Evolutionary conservation across 2,797 vertebrate species (phyloP).

Genomic region (Taeniopygia guttata): DNA sequence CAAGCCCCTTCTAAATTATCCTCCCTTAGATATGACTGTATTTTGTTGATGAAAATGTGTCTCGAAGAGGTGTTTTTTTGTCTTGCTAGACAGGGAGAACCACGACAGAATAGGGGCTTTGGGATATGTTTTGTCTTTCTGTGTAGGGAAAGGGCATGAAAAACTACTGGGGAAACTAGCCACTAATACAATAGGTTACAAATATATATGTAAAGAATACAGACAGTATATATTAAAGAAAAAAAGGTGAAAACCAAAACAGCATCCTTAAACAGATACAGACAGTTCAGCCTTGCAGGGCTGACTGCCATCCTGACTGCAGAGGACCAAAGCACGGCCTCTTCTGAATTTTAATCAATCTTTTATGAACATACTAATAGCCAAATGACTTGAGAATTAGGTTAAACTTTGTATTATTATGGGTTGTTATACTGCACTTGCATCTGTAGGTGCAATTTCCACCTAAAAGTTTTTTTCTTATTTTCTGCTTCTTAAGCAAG

Average conservation of each 20-base stretch:
- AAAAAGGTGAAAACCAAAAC: not conserved
- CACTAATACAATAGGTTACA: not conserved
- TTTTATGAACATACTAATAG: not conserved
- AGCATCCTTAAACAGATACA: not conserved
- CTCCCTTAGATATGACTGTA: not conserved
- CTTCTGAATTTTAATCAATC: not conserved
- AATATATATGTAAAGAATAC: not conserved
- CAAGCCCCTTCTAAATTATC: not conserved
- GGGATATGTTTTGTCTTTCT: not conserved
- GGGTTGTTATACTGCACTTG: not conserved
- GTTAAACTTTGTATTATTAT: not conserved
- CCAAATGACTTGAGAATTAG: not conserved
- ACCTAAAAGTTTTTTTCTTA: not conserved
- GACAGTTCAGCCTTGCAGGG: not conserved
- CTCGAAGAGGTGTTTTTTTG: not conserved
- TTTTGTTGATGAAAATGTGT: not conserved
- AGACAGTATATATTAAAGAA: not conserved
- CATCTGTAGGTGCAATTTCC: not conserved
- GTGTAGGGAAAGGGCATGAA: not conserved
- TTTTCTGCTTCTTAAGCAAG: not conserved
- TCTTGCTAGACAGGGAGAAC: too few species aligned
- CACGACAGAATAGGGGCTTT: not conserved
- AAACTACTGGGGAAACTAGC: not conserved
- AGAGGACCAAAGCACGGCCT: not conserved
- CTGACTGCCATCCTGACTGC: not conserved